Base-by-base conservation (phyloP, 1,140 invertebrate genomes). In the Aphelenchoides besseyi region DNA sequence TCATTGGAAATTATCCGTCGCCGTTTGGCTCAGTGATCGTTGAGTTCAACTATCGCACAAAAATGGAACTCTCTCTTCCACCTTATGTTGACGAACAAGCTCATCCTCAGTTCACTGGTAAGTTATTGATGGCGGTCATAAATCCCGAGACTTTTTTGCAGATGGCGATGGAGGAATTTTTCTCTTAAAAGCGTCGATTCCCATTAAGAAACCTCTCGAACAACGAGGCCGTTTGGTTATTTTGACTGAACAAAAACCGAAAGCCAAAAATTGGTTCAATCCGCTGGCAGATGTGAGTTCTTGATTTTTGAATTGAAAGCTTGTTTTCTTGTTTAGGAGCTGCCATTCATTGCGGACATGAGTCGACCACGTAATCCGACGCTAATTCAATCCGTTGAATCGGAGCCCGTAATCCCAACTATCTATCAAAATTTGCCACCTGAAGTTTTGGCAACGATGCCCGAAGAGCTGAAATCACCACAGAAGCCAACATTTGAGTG, bases 211-310 rank as follows among this genome's bases (percentile, higher is more conserved):
- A 32, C 63, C 63, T 1, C 36, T 37, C 1, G 63, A 32, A n/a
- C 63, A 33, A 53, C 30, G 30, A 12, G 16, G 30, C 18, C 63
- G 63, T 66, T 66, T 66, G 30, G 36, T 66, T 53, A 23, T 66
- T 26, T n/a, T 53, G 30, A 32, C n/a, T 16, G 63, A 66, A 16
- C 32, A 2, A 23, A 66, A 66, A 3, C 63, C 63, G 32, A 66
- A 66, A 53, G 63, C 63, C 16, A 66, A 66, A 32, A 66, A 66
- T 66, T 66, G 63, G 63, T 66, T 66, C 8, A 66, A 35, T 30
- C 63, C 63, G 30, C 30, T 35, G 36, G 12, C 32, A 2, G 63
- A 66, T 12, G 63, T 66, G 12, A 16, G 63, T 1, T 18, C 32
- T 53, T 53, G 30, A 2, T n/a, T 29, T 66, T 36, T 66, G 23